These are phyloP conservation scores for Mythimna vitellina DNA, from an alignment of 2,888 invertebrate species.

Conservation along the genomic window DNA sequence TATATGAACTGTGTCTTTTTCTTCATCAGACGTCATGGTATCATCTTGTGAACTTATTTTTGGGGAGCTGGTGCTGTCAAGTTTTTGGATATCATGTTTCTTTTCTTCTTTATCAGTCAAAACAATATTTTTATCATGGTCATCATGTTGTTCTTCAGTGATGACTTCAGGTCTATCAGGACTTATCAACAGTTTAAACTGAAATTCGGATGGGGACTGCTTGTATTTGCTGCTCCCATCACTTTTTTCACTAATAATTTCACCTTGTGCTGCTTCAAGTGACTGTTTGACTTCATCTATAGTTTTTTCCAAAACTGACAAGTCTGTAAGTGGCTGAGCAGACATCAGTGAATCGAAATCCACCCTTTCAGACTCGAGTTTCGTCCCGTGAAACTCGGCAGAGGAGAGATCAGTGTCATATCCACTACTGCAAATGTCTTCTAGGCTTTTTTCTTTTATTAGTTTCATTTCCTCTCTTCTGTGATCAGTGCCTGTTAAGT, in stretches of 20 bases:
- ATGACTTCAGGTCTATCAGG: slow-evolving; percentile 90
- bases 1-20: slow-evolving; percentile 84
- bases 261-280: slow-evolving; percentile 93
- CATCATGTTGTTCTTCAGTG: slow-evolving; percentile 90
- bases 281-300: slow-evolving; percentile 94
- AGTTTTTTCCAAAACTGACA: slow-evolving; percentile 92
- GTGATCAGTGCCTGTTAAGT: slow-evolving; percentile 85
- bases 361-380: slow-evolving; percentile 88
- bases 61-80: slow-evolving; percentile 79
- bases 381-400: slow-evolving; percentile 90
- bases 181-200: slow-evolving; percentile 91
- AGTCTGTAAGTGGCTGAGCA: slow-evolving; percentile 87
- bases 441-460: slow-evolving; percentile 89
- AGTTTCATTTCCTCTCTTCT: slow-evolving; percentile 86
- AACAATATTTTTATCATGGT: slow-evolving; percentile 76
- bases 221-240: slow-evolving; percentile 93
- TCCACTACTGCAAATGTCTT: slow-evolving; percentile 93
- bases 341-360: slow-evolving; percentile 88
- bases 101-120: slow-evolving; percentile 74
- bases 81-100: slow-evolving; percentile 80
- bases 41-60: slow-evolving; percentile 86
- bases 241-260: slow-evolving; percentile 92
- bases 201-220: slow-evolving; percentile 94
- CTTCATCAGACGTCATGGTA: slow-evolving; percentile 90
- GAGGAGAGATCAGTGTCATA: slow-evolving; percentile 92